These are phyloP conservation scores for Drosophila flavopinicola DNA, from an alignment of 2,888 invertebrate genomes.

Conservation along the genomic window DNA sequence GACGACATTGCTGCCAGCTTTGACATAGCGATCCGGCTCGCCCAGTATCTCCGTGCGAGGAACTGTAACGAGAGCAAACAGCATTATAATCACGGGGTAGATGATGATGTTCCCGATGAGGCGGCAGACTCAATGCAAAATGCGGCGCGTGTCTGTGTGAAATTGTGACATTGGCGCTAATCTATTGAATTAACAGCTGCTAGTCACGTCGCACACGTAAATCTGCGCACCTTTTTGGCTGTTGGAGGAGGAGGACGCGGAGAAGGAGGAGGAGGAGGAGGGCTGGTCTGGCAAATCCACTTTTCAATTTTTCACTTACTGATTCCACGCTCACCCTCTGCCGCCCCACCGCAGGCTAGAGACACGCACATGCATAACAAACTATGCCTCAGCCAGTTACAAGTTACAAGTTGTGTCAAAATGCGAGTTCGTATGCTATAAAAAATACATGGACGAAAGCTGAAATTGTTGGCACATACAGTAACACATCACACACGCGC, in stretches of 20 bases:
- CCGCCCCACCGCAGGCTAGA: conserved; percentile 3
- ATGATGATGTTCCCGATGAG: conserved; percentile 12
- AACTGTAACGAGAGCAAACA: conserved; percentile 86
- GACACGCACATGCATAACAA: conserved; percentile 72
- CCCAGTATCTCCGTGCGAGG: conserved; percentile 96
- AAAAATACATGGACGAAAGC: conserved; percentile 55
- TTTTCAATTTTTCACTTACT: conserved; percentile 80
- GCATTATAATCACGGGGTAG: conserved; percentile 15
- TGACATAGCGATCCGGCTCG: conserved; percentile 95
- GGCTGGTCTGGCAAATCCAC: conserved; percentile 57
- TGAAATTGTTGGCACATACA: conserved; percentile 61
- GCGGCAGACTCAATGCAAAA: conserved; percentile 23
- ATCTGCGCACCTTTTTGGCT: conserved; percentile 66
- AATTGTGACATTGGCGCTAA: conserved; percentile 75
- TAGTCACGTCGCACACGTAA: conserved; percentile 77
- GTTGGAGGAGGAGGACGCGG: too few relatives aligned
- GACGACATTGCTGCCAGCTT: conserved; percentile 94
- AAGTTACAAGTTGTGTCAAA: conserved; percentile 68
- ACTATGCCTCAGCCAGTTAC: conserved; percentile 60
- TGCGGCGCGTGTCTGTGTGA: conserved; percentile 40
- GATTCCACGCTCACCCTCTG: conserved; percentile 37
- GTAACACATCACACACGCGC: conserved; percentile 45
- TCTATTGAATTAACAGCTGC: conserved; percentile 80
- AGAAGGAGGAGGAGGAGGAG: too few relatives aligned
- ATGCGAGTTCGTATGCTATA: conserved; percentile 39